Percentiles rank a stretch among this genome's conserved stretches.
These are phyloP conservation scores for Oscheius sp. DNA, from an alignment of 2,888 invertebrate species.

Conservation along the genomic window DNA sequence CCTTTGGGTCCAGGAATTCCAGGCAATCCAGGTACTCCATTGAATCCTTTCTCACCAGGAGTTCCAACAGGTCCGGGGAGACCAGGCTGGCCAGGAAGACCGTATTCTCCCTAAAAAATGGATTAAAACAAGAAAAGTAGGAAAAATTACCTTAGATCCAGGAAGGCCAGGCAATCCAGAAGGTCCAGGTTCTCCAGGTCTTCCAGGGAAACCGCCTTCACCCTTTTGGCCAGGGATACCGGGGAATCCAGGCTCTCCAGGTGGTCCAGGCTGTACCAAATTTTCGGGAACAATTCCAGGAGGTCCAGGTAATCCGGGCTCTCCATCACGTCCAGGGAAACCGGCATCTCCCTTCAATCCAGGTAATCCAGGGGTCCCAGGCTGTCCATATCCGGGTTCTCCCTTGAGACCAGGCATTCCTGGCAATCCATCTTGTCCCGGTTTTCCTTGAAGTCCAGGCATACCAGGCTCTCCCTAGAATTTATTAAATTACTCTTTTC, in stretches of 20 bases:
- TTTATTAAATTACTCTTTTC: not conserved
- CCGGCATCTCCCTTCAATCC: constrained; percentile 64
- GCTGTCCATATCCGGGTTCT: constrained; percentile 71
- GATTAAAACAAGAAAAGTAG: not conserved
- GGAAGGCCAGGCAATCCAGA: constrained; percentile 60
- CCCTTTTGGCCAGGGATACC: constrained; percentile 77
- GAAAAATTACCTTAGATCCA: constrained; percentile 41
- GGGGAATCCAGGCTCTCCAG: constrained; percentile 73
- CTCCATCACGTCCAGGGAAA: constrained; percentile 69
- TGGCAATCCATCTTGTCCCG: constrained; percentile 80
- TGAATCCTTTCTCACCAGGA: constrained; percentile 78
- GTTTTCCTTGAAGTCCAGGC: constrained; percentile 73
- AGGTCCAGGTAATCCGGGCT: constrained; percentile 72
- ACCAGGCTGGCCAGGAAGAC: constrained; percentile 75
- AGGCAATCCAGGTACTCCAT: constrained; percentile 66
- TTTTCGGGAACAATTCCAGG: constrained; percentile 66
- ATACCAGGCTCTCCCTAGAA: constrained; percentile 42
- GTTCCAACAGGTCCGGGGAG: constrained; percentile 87
- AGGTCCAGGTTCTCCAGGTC: constrained; percentile 74
- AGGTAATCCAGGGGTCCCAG: constrained; percentile 76
- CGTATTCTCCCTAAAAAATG: constrained; percentile 73
- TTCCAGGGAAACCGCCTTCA: constrained; percentile 73
- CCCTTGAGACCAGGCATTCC: constrained; percentile 74
- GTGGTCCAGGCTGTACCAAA: constrained; percentile 73
- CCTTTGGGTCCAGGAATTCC: constrained; percentile 76